Base-by-base conservation (phyloP, 2,113 vertebrate genomes). In the Pseudorectes ferrugineus region DNA sequence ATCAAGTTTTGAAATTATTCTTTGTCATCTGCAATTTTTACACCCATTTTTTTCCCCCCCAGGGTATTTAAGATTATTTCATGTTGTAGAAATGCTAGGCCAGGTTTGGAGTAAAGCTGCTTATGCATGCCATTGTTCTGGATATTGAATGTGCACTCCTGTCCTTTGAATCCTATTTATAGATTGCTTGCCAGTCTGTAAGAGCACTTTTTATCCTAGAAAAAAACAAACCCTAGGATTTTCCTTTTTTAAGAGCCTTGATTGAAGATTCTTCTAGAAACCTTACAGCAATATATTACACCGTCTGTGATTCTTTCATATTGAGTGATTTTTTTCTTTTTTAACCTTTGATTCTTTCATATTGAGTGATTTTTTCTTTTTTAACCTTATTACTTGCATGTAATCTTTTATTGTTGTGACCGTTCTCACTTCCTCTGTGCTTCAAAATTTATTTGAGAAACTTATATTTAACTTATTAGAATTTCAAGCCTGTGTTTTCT, bases 31-130 rank as follows among this genome's bases (percentile, higher is more conserved):
- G 10, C 2, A 62, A 14, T 2, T 42, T 92, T 62, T 81, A 45
- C 2, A 38, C 1, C 2, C 7, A 3, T 43, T 17, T 14, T 66
- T 45, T 11, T 12, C 8, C 0, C 2, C 23, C 14, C 11, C 26
- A 23, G 16, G 24, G 20, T 66, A 63, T 42, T 80, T 38, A 38
- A 45, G 7, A 67, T 63, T 78, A 55, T 81, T 88, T 95, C 40
- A 85, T 14, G 21, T 28, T 92, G 16, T 43, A 71, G 52, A 45
- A 31, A 36, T 43, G 18, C 6, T 72, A 58, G 40, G 5, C 6
- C 23, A 74, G 17, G 5, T 79, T 90, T 85, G 57, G 14, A 74
- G 12, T 19, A 79, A 88, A 85, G 19, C 36, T 65, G 21, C 38
- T 83, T 73, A 35, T 62, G 48, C 5, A 10, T 45, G 13, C 3